These are phyloP conservation scores for Scomber colias DNA, from an alignment of 2,113 vertebrate species.

Conservation along the genomic window DNA sequence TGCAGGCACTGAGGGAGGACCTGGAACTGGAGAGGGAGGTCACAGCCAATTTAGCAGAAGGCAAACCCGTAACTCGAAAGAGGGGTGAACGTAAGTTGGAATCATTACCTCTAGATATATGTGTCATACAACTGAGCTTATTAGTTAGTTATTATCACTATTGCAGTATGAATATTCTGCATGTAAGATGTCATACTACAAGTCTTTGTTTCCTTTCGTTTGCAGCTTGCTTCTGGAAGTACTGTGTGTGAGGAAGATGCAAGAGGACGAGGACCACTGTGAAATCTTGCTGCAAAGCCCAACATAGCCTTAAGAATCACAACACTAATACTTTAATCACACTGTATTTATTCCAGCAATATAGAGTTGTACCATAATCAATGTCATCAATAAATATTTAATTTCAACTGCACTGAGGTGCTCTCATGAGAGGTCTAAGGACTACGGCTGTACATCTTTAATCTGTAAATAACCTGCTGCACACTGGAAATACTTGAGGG, in stretches of 20 bases:
- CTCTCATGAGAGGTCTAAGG: slow-evolving; percentile 28
- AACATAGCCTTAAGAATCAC: slow-evolving; percentile 77
- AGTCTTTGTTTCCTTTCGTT: not conserved
- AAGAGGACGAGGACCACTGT: slow-evolving; percentile 41
- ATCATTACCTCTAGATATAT: not conserved
- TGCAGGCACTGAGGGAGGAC: slow-evolving; percentile 73
- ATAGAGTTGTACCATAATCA: slow-evolving; percentile 49
- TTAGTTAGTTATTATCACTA: not conserved
- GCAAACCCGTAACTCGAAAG: slow-evolving; percentile 72
- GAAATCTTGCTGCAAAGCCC: slow-evolving; percentile 75
- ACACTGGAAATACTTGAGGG: slow-evolving; percentile 58
- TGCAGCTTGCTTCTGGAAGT: slow-evolving; percentile 87
- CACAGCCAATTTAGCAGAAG: slow-evolving; percentile 67
- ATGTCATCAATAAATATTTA: slow-evolving; percentile 40
- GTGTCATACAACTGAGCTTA: not conserved
- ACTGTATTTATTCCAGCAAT: slow-evolving; percentile 67
- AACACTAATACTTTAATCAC: slow-evolving; percentile 60
- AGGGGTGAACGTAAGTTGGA: slow-evolving; percentile 76
- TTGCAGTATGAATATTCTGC: not conserved
- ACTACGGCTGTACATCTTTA: slow-evolving; percentile 20
- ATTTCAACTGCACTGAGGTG: slow-evolving; percentile 21
- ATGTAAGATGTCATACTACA: not conserved
- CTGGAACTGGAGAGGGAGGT: slow-evolving; percentile 77
- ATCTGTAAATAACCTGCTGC: slow-evolving; percentile 59
- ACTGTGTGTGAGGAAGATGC: slow-evolving; percentile 80